These are phyloP conservation scores for Lacanobia wlatinum DNA, from an alignment of 2,888 invertebrate species.

Conservation along the genomic window DNA sequence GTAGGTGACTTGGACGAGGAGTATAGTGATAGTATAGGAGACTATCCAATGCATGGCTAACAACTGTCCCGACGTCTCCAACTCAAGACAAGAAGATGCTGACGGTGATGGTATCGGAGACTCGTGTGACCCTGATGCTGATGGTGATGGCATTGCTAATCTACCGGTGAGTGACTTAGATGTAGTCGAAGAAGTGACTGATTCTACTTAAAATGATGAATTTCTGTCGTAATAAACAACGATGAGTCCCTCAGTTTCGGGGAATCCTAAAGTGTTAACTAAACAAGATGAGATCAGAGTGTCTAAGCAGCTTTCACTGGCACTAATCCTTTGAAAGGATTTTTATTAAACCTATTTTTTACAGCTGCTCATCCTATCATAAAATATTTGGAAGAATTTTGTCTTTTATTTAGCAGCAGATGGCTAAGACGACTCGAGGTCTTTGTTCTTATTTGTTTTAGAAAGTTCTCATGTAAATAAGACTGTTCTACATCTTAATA, in stretches of 20 bases:
- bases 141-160: constrained; percentile 95
- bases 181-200: neutral
- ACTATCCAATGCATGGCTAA: constrained; percentile 92
- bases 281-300: too few relatives aligned
- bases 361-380: neutral
- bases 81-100: constrained; percentile 98
- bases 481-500: constrained; percentile 20
- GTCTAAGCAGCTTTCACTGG: neutral
- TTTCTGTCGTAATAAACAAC: too few relatives aligned
- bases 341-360: neutral
- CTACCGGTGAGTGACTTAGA: constrained; percentile 89
- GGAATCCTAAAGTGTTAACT: too few relatives aligned
- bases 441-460: constrained; percentile 40
- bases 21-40: neutral
- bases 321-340: neutral
- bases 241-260: too few relatives aligned
- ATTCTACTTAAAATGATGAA: too few relatives aligned
- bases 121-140: constrained; percentile 97
- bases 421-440: constrained; percentile 16
- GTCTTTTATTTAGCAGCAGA: constrained; percentile 13
- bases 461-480: constrained; percentile 35
- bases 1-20: too few relatives aligned
- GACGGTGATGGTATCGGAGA: constrained; percentile 96
- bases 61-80: constrained; percentile 97
- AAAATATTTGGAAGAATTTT: constrained; percentile 3